These are phyloP conservation scores for Bugulina stolonifera DNA, from an alignment of 2,888 invertebrate genomes.

Conservation along the genomic window DNA sequence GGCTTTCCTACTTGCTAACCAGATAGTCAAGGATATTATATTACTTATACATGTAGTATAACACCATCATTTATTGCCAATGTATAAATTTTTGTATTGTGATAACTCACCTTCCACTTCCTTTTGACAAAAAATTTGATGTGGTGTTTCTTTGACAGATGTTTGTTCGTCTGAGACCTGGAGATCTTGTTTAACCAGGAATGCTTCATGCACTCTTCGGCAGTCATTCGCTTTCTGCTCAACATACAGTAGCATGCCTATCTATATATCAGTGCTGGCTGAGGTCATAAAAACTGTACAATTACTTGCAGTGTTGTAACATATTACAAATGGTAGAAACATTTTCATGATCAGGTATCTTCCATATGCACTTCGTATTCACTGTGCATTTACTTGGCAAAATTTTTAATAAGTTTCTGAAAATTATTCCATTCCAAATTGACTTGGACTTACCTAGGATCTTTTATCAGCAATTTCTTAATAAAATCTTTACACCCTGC, in stretches of 20 bases:
- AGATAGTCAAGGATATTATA: too few species aligned
- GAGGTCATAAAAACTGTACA: background rate
- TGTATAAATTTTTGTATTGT: background rate
- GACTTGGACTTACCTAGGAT: conserved; percentile 55
- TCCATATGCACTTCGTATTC: too few species aligned
- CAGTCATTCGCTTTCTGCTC: conserved; percentile 71
- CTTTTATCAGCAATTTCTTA: conserved; percentile 79
- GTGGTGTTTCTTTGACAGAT: conserved; percentile 64
- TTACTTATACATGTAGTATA: too few species aligned
- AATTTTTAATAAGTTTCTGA: too few species aligned
- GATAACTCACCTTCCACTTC: conserved; percentile 62
- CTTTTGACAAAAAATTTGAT: conserved; percentile 82
- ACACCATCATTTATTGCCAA: too few species aligned
- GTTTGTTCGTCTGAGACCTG: conserved; percentile 24
- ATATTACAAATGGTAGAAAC: too few species aligned
- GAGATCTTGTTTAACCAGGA: conserved; percentile 64
- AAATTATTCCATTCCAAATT: too few species aligned
- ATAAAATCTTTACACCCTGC: conserved; percentile 95
- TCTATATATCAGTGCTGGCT: background rate
- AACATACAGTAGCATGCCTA: background rate
- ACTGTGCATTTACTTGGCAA: too few species aligned
- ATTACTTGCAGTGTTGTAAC: background rate
- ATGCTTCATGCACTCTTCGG: conserved; percentile 77
- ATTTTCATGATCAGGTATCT: too few species aligned
- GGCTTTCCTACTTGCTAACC: too few species aligned